phyloP scores from a whole-genome alignment of 2,113 vertebrate genomes.

The Ictidomys tridecemlineatus region DNA sequence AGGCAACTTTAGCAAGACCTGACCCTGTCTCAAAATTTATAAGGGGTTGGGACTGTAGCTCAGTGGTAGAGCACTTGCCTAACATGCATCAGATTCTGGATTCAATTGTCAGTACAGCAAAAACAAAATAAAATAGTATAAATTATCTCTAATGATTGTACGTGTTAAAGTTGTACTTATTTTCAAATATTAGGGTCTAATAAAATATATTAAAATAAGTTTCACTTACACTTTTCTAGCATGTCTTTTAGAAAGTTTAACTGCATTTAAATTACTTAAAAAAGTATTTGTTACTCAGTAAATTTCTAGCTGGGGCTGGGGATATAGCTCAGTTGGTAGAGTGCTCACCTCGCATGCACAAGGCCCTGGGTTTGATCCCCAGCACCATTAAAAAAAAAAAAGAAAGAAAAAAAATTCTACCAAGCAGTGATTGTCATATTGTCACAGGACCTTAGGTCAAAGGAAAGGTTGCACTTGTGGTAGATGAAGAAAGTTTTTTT shows the following conservation, averaged over 20 bases:
- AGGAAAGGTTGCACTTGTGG: background rate
- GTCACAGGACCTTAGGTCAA: background rate
- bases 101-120: no score
- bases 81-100: no score
- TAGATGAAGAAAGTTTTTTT: background rate
- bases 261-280: constrained; percentile 33
- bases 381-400: no score
- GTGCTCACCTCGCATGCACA: no score
- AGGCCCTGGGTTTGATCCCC: no score
- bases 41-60: no score
- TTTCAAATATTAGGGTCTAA: constrained; percentile 18
- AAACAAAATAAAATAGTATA: no score
- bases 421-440: background rate
- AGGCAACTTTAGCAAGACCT: background rate
- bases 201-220: constrained; percentile 40
- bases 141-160: background rate
- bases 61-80: no score
- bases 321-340: no score
- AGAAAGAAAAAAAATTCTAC: background rate
- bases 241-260: background rate
- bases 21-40: background rate
- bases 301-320: background rate
- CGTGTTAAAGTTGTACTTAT: background rate
- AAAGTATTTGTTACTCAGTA: background rate
- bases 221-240: constrained; percentile 23